Evolutionary conservation across 2,888 invertebrate species (phyloP), one percentile per base, ranked within the genome.

Genomic region (Gari tellinella): DNA sequence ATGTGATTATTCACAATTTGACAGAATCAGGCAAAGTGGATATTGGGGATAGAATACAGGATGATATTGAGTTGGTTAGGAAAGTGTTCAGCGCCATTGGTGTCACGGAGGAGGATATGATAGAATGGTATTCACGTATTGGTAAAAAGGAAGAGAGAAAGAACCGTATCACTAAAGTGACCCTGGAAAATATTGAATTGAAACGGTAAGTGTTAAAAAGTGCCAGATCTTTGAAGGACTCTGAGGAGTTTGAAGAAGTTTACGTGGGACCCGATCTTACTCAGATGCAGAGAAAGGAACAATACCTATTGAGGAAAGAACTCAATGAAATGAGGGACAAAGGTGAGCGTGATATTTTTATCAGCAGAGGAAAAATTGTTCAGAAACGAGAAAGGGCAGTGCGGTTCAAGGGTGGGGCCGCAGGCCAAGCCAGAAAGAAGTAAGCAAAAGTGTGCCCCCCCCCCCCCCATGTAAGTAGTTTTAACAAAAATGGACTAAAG

Each of bases 391-490:
- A 46, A 12, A 46, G 19, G n/a, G 46, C 46, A 17, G 8, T 17
- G 15, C 19, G 17, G 15, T 46, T 46, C 46, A 46, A 46, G n/a
- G 46, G 17, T 17, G 46, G 46, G 8, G 46, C 46, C 46, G 17
- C 46, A 17, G 46, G 10, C 40, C 8, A 14, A 12, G 40, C 46
- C 19, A 17, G 17, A 10, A 46, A 17, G n/a, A 8, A 46, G 17
- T 46, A 17, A 46, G 46, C 15, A 8, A 17, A 8, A 46, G n/a
- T 12, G 40, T 40, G 14, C 14, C 40, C 46, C 46, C 15, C 46
- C n/a, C n/a, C n/a, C n/a, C n/a, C n/a, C n/a, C n/a, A 17, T 46
- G 46, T 46, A 46, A 46, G n/a, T 46, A 46, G 46, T 46, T 46
- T 46, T 46, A 46, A 46, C 14, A 12, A 17, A n/a, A 15, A 17